Conservation (phyloP, 92 coral and sea anemone genomes). For the Epizoanthus illoricatus region DNA sequence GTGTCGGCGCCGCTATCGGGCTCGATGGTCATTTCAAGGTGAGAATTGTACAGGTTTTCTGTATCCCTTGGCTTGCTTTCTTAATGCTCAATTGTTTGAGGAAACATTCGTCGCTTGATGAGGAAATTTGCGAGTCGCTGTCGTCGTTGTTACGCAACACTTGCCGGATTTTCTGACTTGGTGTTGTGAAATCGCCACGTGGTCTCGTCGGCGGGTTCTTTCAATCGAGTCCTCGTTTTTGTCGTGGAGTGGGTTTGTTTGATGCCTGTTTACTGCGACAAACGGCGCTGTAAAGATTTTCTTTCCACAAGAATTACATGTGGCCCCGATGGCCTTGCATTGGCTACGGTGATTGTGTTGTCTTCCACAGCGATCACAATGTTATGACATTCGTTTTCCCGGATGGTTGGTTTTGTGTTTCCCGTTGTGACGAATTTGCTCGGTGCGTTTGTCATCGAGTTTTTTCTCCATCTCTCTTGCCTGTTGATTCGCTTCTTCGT, state of each 20-base stretch:
- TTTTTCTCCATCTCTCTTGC: slow-evolving; percentile 38
- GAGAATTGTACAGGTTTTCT: slow-evolving; percentile 17
- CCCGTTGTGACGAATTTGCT: slow-evolving; percentile 10
- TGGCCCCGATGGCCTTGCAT: slow-evolving; percentile 37
- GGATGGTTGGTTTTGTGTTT: slow-evolving; percentile 8
- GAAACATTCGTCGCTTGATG: slow-evolving; percentile 17
- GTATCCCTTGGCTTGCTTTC: slow-evolving; percentile 25
- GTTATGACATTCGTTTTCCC: background rate
- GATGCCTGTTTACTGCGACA: slow-evolving; percentile 20
- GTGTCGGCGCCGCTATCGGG: slow-evolving; percentile 44
- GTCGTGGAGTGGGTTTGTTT: background rate
- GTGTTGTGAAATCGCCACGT: slow-evolving; percentile 19
- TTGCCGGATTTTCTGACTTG: slow-evolving; percentile 12
- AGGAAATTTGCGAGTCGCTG: slow-evolving; percentile 10
- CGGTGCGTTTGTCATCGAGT: slow-evolving; percentile 22
- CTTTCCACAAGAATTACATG: slow-evolving; percentile 21
- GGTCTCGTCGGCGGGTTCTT: slow-evolving; percentile 4
- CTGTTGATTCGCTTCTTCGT: slow-evolving; percentile 28
- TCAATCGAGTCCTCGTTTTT: background rate
- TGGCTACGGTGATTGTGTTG: slow-evolving; percentile 3
- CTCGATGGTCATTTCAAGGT: slow-evolving; percentile 26
- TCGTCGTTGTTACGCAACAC: slow-evolving; percentile 16
- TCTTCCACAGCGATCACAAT: background rate
- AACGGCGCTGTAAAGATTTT: slow-evolving; percentile 14
- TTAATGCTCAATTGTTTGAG: slow-evolving; percentile 10